Base-by-base conservation (phyloP, 2,888 invertebrate genomes). In the Dysmachus trigonus region DNA sequence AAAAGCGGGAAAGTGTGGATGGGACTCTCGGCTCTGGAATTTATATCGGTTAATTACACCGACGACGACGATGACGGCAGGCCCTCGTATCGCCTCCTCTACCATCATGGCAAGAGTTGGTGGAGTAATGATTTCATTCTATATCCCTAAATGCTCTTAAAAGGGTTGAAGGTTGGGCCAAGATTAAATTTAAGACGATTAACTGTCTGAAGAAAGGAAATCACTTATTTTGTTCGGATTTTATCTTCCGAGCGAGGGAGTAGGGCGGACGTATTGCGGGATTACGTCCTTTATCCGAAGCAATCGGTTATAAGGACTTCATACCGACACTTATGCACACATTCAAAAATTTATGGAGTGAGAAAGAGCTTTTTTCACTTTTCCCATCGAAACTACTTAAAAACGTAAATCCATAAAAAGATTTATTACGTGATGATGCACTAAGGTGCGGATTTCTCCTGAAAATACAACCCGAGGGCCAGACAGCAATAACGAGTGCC, bases 41-140 rank as follows among this genome's bases (percentile, higher is more conserved):
- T 79, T 79, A 79, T 79, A 79, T 79, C 79, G 79, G 47, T 79
- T 79, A 79, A 79, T 79, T 79, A 79, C 79, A 51, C 27, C 47
- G 47, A 51, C 51, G 31, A 31, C 47, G n/a, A 79, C 79, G 30
- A 15, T 51, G 47, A 51, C 51, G 31, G 51, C 47, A 30, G 35
- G 3, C 38, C 22, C 41, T 77, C 27, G 47, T n/a, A 51, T 51
- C 47, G 62, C 62, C 35, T 10, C 35, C 33, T 10, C 35, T 18
- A 7, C 35, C 38, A 30, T 8, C 0, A 38, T 18, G 38, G 76
- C 38, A 22, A 31, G 33, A 35, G 76, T 18, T 35, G 76, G 76
- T 38, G 76, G 22, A 76, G 76, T 76, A 76, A 76, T 38, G 76
- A 76, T 76, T 35, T 76, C 33, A 76, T 76, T 76, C 33, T 38